phyloP scores from a whole-genome alignment of 2,888 invertebrate genomes.

The Slavum lentiscoides region DNA sequence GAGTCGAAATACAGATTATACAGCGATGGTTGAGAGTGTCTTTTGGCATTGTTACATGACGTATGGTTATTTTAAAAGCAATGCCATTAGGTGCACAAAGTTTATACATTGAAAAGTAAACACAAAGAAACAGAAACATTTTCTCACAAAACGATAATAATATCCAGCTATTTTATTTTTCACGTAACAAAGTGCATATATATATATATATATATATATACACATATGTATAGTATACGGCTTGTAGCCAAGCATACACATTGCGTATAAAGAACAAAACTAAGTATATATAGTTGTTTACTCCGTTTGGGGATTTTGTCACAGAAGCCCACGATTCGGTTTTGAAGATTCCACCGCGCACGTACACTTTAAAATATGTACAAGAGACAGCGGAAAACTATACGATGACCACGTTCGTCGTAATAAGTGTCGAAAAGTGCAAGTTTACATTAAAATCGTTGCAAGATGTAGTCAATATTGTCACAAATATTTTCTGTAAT shows the following conservation, averaged over 20 bases:
- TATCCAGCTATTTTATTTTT: conserved; percentile 18
- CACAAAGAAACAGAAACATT: conserved; percentile 25
- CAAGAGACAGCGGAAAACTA: too few relatives aligned
- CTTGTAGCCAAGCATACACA: too few relatives aligned
- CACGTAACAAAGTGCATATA: neutral
- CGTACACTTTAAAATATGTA: too few relatives aligned
- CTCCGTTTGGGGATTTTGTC: neutral
- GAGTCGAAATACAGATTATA: too few relatives aligned
- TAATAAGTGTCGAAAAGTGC: too few relatives aligned
- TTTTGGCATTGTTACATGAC: neutral
- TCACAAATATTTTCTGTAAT: too few relatives aligned
- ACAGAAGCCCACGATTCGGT: neutral
- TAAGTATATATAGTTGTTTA: neutral
- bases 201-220: neutral
- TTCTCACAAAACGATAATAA: conserved; percentile 26
- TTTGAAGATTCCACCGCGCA: too few relatives aligned
- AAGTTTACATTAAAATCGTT: too few relatives aligned
- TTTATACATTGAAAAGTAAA: conserved; percentile 8
- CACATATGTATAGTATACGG: too few relatives aligned
- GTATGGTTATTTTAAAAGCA: conserved; percentile 18
- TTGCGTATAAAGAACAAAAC: neutral
- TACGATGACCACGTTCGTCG: too few relatives aligned
- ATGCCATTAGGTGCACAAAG: neutral
- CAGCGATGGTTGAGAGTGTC: too few relatives aligned
- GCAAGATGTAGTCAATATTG: too few relatives aligned